Evolutionary conservation across 2,888 invertebrate genomes (phyloP).

Genomic region (Drosophila formosana): DNA sequence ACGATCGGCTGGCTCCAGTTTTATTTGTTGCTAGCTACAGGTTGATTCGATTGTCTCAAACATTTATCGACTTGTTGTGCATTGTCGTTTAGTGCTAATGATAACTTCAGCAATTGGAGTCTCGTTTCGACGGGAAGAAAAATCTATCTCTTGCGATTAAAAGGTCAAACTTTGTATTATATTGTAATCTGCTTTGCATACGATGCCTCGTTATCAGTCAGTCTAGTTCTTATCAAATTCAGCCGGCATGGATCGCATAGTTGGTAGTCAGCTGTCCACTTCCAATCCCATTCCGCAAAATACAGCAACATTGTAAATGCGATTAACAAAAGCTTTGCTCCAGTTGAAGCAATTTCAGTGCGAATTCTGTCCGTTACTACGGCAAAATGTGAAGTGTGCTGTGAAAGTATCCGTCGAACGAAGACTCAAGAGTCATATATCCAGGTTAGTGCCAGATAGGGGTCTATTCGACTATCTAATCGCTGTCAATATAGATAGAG

Average conservation of each 20-base stretch:
- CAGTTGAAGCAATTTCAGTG: not conserved
- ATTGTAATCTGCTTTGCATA: slow-evolving; percentile 26
- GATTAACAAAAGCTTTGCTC: not conserved
- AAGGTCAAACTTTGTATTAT: no score
- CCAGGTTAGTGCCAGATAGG: slow-evolving; percentile 40
- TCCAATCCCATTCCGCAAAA: slow-evolving; percentile 5
- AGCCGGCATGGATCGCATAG: not conserved
- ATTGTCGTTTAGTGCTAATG: not conserved
- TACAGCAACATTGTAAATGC: slow-evolving; percentile 16
- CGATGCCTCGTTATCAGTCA: slow-evolving; percentile 20
- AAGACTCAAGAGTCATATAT: not conserved
- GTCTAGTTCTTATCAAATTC: slow-evolving; percentile 21
- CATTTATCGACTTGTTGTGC: not conserved
- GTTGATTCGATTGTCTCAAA: not conserved
- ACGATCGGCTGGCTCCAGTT: not conserved
- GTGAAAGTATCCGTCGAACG: not conserved
- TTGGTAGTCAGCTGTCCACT: not conserved
- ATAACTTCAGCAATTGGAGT: not conserved
- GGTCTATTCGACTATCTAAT: slow-evolving; percentile 34
- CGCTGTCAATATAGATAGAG: slow-evolving; percentile 30
- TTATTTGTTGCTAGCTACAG: not conserved
- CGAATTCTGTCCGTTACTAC: not conserved
- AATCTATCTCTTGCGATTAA: not conserved
- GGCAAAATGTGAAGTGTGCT: not conserved
- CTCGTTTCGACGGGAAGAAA: not conserved